Evolutionary conservation across 2,797 vertebrate genomes (phyloP).

Genomic region (Acanthurus lineatus): DNA sequence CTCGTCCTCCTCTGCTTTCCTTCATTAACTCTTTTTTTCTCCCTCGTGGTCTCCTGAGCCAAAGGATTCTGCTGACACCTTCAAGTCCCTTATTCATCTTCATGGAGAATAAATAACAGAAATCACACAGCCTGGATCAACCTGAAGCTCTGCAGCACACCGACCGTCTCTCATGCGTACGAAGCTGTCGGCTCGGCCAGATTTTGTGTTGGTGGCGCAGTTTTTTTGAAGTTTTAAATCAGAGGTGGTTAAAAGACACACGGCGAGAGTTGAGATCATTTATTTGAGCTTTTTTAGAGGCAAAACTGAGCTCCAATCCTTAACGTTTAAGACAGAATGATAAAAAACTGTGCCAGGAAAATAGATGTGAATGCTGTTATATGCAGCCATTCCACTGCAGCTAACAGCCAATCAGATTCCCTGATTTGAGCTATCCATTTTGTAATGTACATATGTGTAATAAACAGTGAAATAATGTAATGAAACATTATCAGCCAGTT

Average conservation of each 20-base stretch:
- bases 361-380: no score
- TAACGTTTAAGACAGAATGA: not conserved
- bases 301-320: not conserved
- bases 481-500: no score
- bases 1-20: not conserved
- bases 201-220: not conserved
- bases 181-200: not conserved
- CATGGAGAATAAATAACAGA: slow-evolving; percentile 8
- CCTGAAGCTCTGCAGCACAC: not conserved
- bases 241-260: not conserved
- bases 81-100: slow-evolving; percentile 20
- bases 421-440: no score
- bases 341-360: no score
- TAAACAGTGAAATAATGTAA: no score
- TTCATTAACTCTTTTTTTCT: slow-evolving; percentile 9
- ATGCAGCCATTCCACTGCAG: no score
- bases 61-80: slow-evolving; percentile 32
- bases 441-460: no score
- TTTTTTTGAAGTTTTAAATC: not conserved
- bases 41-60: slow-evolving; percentile 4
- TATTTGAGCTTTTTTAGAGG: not conserved
- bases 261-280: not conserved
- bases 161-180: not conserved
- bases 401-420: no score
- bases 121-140: not conserved